Evolutionary conservation across 1,140 invertebrate genomes (phyloP), one percentile per base, ranked within the genome.

Genomic region (Gryllus bimaculatus): DNA sequence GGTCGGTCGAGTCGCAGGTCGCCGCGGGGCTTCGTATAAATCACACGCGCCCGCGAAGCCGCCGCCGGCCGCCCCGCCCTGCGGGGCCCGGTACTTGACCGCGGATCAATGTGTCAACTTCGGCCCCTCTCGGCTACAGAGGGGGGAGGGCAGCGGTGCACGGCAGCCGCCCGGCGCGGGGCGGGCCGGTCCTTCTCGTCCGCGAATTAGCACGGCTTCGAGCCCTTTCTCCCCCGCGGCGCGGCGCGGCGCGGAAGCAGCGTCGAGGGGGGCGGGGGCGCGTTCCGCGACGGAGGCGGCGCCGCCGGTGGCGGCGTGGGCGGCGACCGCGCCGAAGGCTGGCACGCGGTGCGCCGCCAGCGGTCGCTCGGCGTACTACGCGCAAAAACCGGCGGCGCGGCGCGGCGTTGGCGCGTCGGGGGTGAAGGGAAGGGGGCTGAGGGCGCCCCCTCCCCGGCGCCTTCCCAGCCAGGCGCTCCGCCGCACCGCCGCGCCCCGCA

Each of bases 91-190:
- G 10, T n/a, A 49, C 76, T 77, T 77, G 48, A 48, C 76, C 76
- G 48, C 76, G 48, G 48, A 77, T 77, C 76, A 49, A 77, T 77
- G 76, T 77, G 76, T 48, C 73, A 79, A 66, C 54, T 66, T 66
- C 18, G 26, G 54, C 54, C 54, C 54, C 18, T 66, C 54, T 66
- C 54, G 18, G 54, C 10, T 66, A 5, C 1, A 39, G 26, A 39
- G 26, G 26, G 26, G 5, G 26, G 26, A 1, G 26, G 26, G 26
- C 26, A 39, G 1, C 26, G 26, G 1, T 1, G 26, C 26, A 39
- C n/a, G 26, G 1, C 26, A n/a, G n/a, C n/a, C n/a, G n/a, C 1
- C 26, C 26, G 26, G 26, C 26, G 1, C 26, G 26, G 26, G 26
- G 1, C 26, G 26, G 26, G 26, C 26, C 26, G 54, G 54, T 18